A percentile compares a stretch with the other conserved stretches of the same genome.
These are phyloP conservation scores for Liasis olivaceus DNA, from an alignment of 2,797 vertebrate species.

Conservation along the genomic window DNA sequence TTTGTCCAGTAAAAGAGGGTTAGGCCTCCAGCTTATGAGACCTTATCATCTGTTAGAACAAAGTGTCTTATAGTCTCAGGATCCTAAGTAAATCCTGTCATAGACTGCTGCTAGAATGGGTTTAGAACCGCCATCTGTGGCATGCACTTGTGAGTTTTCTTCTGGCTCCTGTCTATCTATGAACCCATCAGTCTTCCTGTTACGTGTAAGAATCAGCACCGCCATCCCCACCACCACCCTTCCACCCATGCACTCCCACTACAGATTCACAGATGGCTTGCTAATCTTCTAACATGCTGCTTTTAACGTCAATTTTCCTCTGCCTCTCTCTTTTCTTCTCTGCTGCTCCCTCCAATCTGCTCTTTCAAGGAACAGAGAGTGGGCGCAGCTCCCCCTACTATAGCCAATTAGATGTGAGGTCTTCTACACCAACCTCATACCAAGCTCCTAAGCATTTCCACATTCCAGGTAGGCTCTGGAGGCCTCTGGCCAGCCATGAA, in stretches of 20 bases:
- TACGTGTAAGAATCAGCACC: conserved; percentile 16
- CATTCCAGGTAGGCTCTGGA: conserved; percentile 93
- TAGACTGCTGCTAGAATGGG: neutral
- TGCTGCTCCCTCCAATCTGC: conserved; percentile 70
- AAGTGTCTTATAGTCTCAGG: neutral
- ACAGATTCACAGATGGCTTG: neutral
- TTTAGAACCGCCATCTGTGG: neutral
- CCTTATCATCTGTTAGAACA: conserved; percentile 27
- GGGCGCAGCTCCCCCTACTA: conserved; percentile 98
- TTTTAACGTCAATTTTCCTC: conserved; percentile 72
- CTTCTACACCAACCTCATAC: conserved; percentile 94
- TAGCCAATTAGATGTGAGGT: conserved; percentile 93
- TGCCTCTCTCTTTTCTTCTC: conserved; percentile 70
- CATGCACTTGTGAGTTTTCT: neutral
- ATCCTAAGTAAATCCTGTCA: neutral
- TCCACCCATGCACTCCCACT: neutral
- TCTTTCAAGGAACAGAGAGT: conserved; percentile 93
- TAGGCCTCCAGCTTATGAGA: neutral
- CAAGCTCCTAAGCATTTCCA: conserved; percentile 99
- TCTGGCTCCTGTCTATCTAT: conserved; percentile 32
- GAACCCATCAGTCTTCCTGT: neutral
- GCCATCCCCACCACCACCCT: neutral
- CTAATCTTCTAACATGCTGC: conserved; percentile 55
- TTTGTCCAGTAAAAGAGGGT: neutral
- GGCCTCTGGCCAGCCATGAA: conserved; percentile 37